Percentiles rank a stretch among this genome's conserved stretches.
Evolutionary conservation across 2,113 vertebrate species (phyloP).

Genomic region (Dicerorhinus sumatrensis): DNA sequence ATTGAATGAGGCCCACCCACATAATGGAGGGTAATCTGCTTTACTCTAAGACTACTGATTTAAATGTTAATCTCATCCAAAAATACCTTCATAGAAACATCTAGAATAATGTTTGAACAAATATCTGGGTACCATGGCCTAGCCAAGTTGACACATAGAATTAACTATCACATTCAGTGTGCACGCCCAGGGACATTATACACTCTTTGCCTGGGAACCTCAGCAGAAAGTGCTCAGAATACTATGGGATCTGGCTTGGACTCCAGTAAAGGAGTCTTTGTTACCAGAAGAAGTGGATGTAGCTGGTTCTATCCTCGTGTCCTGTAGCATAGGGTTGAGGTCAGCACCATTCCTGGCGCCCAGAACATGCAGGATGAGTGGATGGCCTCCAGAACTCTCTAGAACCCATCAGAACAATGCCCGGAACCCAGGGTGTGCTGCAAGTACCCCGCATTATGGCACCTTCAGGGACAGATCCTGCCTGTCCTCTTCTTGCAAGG

Average conservation of each 20-base stretch:
- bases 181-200: background rate
- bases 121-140: background rate
- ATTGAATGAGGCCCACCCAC: background rate
- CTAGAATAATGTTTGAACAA: background rate
- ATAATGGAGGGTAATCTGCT: background rate
- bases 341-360: background rate
- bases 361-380: no score
- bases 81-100: background rate
- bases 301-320: background rate
- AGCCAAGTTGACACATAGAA: background rate
- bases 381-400: no score
- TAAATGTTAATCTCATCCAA: background rate
- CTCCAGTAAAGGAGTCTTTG: no score
- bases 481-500: no score
- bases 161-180: background rate
- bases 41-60: background rate
- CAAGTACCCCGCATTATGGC: background rate
- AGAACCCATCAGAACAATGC: background rate
- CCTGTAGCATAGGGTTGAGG: background rate
- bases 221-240: background rate
- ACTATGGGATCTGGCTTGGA: background rate
- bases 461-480: background rate
- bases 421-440: background rate
- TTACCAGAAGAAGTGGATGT: background rate
- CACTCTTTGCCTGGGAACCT: background rate